phyloP scores from a whole-genome alignment of 2,113 vertebrate species.

The Sapayoa aenigma region DNA sequence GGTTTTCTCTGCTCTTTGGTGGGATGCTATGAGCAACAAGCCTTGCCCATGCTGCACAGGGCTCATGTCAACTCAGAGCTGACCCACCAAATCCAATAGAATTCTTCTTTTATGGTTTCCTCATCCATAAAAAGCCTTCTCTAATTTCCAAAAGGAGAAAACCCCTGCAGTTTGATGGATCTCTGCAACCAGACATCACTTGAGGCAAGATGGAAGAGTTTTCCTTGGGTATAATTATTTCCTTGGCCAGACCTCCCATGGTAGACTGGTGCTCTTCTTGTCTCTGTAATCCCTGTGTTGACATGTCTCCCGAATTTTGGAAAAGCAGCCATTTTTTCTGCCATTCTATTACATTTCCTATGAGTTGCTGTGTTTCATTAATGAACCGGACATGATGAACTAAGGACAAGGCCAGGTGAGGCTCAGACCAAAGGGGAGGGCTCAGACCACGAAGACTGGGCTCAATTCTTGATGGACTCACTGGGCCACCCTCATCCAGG shows the following conservation, averaged over 20 bases:
- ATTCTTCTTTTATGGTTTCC: neutral
- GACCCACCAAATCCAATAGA: neutral
- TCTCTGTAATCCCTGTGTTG: neutral
- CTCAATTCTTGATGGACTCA: neutral
- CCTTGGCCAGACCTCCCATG: neutral
- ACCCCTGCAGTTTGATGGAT: neutral
- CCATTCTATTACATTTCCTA: neutral
- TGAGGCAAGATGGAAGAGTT: neutral
- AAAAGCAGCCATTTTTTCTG: neutral
- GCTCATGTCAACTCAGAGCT: neutral
- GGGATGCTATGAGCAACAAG: neutral
- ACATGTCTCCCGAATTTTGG: neutral
- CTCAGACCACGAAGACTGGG: neutral
- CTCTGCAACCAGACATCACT: neutral
- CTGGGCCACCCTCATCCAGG: neutral
- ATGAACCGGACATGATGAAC: neutral
- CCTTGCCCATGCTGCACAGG: neutral
- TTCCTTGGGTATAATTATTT: neutral
- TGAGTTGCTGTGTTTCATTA: neutral
- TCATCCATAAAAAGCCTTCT: neutral
- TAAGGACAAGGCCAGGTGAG: neutral
- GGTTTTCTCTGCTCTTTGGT: neutral
- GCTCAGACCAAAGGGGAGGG: neutral
- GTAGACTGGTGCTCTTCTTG: neutral
- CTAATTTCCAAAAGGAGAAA: neutral